These are phyloP conservation scores for Aricia artaxerxes DNA, from an alignment of 2,888 invertebrate species.

Conservation along the genomic window DNA sequence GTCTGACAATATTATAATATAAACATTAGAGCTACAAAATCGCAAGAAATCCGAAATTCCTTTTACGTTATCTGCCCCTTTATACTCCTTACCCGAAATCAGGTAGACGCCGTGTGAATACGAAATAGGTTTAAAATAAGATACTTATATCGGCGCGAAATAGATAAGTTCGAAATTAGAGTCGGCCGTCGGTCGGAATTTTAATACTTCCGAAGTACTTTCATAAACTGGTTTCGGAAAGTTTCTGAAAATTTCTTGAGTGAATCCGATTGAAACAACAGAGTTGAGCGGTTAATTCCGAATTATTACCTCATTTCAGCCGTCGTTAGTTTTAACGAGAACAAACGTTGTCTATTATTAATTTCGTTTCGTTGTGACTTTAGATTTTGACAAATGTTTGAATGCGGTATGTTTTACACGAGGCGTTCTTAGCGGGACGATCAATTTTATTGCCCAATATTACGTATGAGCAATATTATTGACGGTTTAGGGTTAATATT, in stretches of 20 bases:
- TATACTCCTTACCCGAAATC: conserved; percentile 7
- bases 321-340: neutral
- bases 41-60: conserved; percentile 19
- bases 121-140: conserved; percentile 4
- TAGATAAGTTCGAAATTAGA: conserved; percentile 2
- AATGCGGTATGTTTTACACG: neutral
- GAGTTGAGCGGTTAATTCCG: neutral
- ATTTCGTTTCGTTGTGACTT: neutral
- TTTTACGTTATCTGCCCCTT: conserved; percentile 7
- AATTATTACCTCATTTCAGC: neutral
- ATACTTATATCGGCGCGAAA: neutral
- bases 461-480: no score
- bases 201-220: neutral
- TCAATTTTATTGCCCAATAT: no score
- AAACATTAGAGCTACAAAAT: conserved; percentile 28
- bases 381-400: neutral
- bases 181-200: neutral
- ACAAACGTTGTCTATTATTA: neutral
- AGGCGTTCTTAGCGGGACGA: no score
- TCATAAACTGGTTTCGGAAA: neutral
- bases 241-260: neutral
- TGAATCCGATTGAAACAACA: neutral
- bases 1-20: neutral
- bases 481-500: no score
- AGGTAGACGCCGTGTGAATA: neutral